Evolutionary conservation across 2,797 vertebrate genomes (phyloP).

Genomic region (Tachyglossus aculeatus): DNA sequence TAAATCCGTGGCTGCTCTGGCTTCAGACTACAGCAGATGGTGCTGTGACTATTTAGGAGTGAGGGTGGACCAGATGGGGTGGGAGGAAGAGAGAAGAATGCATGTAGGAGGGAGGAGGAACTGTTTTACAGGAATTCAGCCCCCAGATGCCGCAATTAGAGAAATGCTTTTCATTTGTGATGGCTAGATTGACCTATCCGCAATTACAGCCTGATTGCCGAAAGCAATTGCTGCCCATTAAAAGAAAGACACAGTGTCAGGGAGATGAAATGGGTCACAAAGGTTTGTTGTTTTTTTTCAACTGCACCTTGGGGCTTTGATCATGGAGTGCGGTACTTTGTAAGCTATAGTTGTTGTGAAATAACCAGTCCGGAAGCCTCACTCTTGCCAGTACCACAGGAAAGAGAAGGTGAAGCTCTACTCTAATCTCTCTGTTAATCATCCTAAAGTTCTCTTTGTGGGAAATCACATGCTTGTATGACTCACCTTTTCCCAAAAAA

Average conservation of each 20-base stretch:
- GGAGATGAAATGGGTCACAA: background rate
- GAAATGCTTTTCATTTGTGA: background rate
- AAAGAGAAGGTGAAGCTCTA: slow-evolving; percentile 1
- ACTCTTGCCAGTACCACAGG: slow-evolving; percentile 12
- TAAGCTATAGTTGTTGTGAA: slow-evolving; percentile 4
- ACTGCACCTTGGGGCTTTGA: background rate
- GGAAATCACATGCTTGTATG: background rate
- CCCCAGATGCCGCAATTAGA: background rate
- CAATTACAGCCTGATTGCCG: slow-evolving; percentile 1
- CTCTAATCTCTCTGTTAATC: slow-evolving; percentile 43
- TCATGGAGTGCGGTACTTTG: background rate
- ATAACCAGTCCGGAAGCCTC: slow-evolving; percentile 15
- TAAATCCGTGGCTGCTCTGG: background rate
- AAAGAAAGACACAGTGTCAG: background rate
- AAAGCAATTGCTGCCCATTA: background rate
- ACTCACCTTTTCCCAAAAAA: background rate
- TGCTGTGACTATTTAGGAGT: background rate
- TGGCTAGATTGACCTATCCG: background rate
- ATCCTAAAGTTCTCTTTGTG: background rate
- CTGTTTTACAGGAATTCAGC: slow-evolving; percentile 19
- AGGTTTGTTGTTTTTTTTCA: background rate
- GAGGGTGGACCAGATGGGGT: no score
- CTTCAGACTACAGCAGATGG: slow-evolving; percentile 11
- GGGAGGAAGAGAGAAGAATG: background rate
- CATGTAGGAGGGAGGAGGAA: no score